phyloP scores from a whole-genome alignment of 2,888 invertebrate genomes.

The Agrilus biguttatus region DNA sequence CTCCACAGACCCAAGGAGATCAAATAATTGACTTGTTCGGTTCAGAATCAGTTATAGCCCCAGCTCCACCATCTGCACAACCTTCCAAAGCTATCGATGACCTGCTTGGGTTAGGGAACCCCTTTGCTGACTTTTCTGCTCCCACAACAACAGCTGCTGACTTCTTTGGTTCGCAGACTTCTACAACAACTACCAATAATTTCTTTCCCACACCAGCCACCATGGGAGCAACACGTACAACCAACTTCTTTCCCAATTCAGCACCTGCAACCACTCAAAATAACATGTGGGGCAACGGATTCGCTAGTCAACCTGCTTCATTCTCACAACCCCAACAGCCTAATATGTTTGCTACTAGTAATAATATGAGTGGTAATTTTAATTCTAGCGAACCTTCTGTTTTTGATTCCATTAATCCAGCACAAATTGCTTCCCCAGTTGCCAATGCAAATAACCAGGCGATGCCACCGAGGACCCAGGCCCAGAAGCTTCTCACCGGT shows the following conservation, averaged over 20 bases:
- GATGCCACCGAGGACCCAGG: slow-evolving; percentile 22
- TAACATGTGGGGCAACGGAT: slow-evolving; percentile 26
- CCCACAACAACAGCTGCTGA: slow-evolving; percentile 16
- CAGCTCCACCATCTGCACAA: slow-evolving; percentile 21
- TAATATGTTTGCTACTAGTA: slow-evolving; percentile 2
- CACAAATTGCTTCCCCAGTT: slow-evolving; percentile 32
- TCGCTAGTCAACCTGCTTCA: slow-evolving; percentile 13
- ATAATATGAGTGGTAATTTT: slow-evolving; percentile 34
- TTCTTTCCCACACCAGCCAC: slow-evolving; percentile 6
- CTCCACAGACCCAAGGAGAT: slow-evolving; percentile 25
- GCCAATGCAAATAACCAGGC: slow-evolving; percentile 14
- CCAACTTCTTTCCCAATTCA: slow-evolving; percentile 7
- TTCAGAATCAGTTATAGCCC: slow-evolving; percentile 34
- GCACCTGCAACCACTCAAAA: slow-evolving; percentile 12
- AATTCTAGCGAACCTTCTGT: slow-evolving; percentile 35
- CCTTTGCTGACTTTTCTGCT: slow-evolving; percentile 65
- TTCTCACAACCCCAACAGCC: slow-evolving; percentile 5
- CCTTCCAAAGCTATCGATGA: slow-evolving; percentile 69
- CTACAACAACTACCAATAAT: slow-evolving; percentile 10
- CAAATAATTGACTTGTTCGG: slow-evolving; percentile 74
- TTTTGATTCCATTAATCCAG: slow-evolving; percentile 42
- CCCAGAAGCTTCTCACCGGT: slow-evolving; percentile 61
- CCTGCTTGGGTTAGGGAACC: slow-evolving; percentile 75
- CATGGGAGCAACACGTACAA: slow-evolving; percentile 13
- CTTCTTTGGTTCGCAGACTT: slow-evolving; percentile 13